Percentiles rank a stretch among this genome's conserved stretches.
These are phyloP conservation scores for Bombus sylvicola DNA, from an alignment of 1,140 invertebrate genomes.

Conservation along the genomic window DNA sequence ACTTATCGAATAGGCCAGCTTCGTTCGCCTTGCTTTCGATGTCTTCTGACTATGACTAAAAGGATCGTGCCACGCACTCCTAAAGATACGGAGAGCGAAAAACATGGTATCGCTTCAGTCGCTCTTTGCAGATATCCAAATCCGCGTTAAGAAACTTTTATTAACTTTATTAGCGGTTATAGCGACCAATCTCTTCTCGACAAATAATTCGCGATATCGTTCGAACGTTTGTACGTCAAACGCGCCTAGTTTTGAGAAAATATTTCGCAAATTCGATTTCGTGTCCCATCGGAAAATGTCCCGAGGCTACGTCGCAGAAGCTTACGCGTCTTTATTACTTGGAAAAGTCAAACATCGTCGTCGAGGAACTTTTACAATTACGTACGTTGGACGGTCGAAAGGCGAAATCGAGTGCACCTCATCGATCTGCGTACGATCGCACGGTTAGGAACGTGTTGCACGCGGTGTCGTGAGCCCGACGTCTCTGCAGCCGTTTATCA, in stretches of 20 bases:
- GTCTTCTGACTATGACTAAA: neutral
- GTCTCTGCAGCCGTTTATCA: constrained; percentile 12
- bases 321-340: neutral
- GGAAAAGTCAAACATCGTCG: neutral
- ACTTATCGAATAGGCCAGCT: neutral
- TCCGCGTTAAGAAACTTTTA: neutral
- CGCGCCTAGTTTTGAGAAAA: neutral
- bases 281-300: neutral
- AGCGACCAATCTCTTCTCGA: neutral
- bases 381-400: constrained; percentile 4
- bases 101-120: neutral
- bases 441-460: neutral
- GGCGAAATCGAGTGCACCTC: constrained; percentile 12
- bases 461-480: neutral
- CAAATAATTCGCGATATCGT: neutral
- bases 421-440: neutral
- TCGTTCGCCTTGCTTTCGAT: neutral
- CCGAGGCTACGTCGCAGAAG: neutral
- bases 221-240: neutral
- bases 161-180: neutral
- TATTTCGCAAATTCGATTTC: constrained; percentile 3
- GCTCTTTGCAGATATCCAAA: neutral
- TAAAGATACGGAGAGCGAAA: neutral
- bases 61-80: neutral
- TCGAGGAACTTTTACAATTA: constrained; percentile 29